phyloP scores from a whole-genome alignment of 2,113 vertebrate genomes.

The Vombatus ursinus region DNA sequence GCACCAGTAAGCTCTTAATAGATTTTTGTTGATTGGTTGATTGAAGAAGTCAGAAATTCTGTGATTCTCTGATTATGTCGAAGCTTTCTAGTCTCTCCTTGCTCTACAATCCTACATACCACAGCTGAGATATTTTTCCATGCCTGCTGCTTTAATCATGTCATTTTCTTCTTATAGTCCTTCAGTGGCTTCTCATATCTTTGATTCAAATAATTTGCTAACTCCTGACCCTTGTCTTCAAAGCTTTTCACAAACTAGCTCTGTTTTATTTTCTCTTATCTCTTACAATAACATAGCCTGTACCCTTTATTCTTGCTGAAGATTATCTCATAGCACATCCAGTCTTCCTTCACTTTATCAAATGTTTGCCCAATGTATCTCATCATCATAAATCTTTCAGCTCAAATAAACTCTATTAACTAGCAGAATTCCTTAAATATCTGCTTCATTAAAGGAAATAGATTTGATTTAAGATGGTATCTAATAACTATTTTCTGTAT shows the following conservation, averaged over 20 bases:
- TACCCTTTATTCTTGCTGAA: background rate
- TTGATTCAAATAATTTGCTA: background rate
- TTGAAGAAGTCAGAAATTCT: background rate
- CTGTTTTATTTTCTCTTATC: background rate
- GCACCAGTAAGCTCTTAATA: background rate
- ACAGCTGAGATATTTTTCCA: background rate
- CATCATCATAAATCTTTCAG: background rate
- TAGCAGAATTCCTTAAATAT: background rate
- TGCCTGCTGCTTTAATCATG: background rate
- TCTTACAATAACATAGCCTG: background rate
- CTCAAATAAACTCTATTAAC: background rate
- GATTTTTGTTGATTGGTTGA: background rate
- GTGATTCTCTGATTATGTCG: background rate
- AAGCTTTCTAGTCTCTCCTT: background rate
- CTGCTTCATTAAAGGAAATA: background rate
- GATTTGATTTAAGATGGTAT: background rate
- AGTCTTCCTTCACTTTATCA: background rate
- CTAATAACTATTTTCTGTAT: background rate
- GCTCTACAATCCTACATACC: background rate
- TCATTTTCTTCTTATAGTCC: background rate
- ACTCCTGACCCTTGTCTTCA: background rate
- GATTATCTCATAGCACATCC: background rate
- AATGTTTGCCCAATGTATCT: background rate
- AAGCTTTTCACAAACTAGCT: background rate
- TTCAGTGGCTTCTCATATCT: background rate